Evolutionary conservation across 1,140 invertebrate genomes (phyloP).

Genomic region (Sitobion miscanthi): DNA sequence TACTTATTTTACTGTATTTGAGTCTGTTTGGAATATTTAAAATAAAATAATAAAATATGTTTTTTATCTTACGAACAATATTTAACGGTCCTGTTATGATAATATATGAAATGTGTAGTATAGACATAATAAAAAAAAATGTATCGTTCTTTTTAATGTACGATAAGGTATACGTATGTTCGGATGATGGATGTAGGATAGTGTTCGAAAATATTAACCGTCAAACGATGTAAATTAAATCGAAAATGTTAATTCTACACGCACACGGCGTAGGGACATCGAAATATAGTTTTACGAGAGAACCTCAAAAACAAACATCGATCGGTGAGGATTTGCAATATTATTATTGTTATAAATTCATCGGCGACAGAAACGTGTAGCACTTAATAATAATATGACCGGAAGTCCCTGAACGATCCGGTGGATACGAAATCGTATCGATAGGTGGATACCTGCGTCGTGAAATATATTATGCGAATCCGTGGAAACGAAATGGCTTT

Average conservation of each 20-base stretch:
- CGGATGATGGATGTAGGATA: neutral
- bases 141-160: neutral
- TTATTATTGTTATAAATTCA: neutral
- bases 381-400: too few relatives aligned
- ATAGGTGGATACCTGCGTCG: too few relatives aligned
- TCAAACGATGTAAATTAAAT: neutral
- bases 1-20: neutral
- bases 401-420: neutral
- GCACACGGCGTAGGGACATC: too few relatives aligned
- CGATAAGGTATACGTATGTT: neutral
- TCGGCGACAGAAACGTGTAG: neutral
- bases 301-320: neutral
- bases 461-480: neutral
- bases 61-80: neutral
- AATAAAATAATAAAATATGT: neutral
- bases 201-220: neutral
- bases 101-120: neutral
- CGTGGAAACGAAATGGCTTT: neutral
- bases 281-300: neutral
- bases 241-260: too few relatives aligned
- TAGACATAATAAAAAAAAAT: neutral
- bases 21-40: neutral
- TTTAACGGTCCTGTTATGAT: neutral
- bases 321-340: neutral
- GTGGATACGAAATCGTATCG: neutral